Base-by-base conservation (phyloP, 2,888 invertebrate species). In the Callimorpha dominula region DNA sequence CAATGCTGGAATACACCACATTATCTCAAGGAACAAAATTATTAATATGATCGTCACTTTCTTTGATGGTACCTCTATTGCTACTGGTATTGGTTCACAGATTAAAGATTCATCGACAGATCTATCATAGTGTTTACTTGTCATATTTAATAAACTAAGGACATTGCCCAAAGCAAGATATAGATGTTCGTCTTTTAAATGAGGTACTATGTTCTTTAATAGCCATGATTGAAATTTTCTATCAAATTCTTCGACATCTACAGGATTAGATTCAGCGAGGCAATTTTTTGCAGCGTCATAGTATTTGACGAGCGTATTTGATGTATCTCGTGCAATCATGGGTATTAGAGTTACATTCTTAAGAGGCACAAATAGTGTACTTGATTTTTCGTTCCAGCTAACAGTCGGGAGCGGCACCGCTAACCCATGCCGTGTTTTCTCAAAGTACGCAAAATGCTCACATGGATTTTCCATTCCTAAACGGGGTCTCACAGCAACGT, bases 351-450 rank as follows among this genome's bases (percentile, higher is more conserved):
- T 85, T 17, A 86, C 75, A 64, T 91, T 90, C 82, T 94, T 96
- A 69, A 97, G 94, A 0, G 97, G 97, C 42, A 97, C 82, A 68
- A 97, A 97, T 84, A 97, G 96, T n/a, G 96, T 93, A 52, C 93
- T 92, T 0, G 96, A 94, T n/a, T 92, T 86, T 4, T 86, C 83
- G 64, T 95, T 92, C 89, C 97, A 96, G 82, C 96, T 96, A 57
- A 97, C 94, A 77, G 95, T 95, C 0, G 97, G 97, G 60, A 97
- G 87, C 0, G 97, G 96, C 65, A 97, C 89, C 42, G 86, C 80
- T 17, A 92, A 76, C 12, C 90, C 91, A 14, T 75, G 70, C 1
- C 82, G 74, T 14, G 87, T 87, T 69, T 89, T 92, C 80, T 93
- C 91, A 57, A 90, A 91, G 73, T 89, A 93, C 0, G 91, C 88